Evolutionary conservation across 2,797 vertebrate genomes (phyloP), one percentile per base, ranked within the genome.

Genomic region (Sebastes aleutianus): DNA sequence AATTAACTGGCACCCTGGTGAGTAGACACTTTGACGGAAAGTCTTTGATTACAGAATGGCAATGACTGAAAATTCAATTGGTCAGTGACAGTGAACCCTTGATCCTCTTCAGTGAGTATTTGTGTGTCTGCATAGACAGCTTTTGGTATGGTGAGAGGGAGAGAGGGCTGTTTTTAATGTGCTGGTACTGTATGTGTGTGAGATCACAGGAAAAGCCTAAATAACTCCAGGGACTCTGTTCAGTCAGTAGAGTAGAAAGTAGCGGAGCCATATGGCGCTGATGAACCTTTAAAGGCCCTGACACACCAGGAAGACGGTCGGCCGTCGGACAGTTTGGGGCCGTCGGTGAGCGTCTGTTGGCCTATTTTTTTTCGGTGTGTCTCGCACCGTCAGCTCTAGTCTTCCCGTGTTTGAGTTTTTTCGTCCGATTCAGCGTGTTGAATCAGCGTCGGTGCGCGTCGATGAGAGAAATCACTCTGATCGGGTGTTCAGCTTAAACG

Each of bases 1-100:
- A 91, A 92, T 89, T 77, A 92, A 84, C 36, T n/a, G 54, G 72
- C 57, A 69, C 70, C 5, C 78, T 57, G 61, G 63, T 74, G 80
- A 78, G 79, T 36, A 66, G 18, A 88, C 59, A 50, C 64, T 85
- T 78, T 67, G 67, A 85, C 65, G 70, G 50, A n/a, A 63, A 36
- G 56, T n/a, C 39, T 79, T 82, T 85, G 69, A 87, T 79, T 68
- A 80, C 78, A 74, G 65, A 79, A 8, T 4, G 31, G 61, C 69
- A 57, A n/a, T 69, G 66, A 57, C 56, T 29, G 67, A 53, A 82
- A 71, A 84, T 71, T 24, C 64, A 78, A 20, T 54, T 8, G 4
- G 53, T 84, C 59, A 11, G 39, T 39, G 69, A n/a, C 24, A 27
- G 56, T 63, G 58, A 53, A 63, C 70, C 39, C 13, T 50, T 32